Conservation (phyloP, 2,113 vertebrate species). For the Tachuris rubrigastra region DNA sequence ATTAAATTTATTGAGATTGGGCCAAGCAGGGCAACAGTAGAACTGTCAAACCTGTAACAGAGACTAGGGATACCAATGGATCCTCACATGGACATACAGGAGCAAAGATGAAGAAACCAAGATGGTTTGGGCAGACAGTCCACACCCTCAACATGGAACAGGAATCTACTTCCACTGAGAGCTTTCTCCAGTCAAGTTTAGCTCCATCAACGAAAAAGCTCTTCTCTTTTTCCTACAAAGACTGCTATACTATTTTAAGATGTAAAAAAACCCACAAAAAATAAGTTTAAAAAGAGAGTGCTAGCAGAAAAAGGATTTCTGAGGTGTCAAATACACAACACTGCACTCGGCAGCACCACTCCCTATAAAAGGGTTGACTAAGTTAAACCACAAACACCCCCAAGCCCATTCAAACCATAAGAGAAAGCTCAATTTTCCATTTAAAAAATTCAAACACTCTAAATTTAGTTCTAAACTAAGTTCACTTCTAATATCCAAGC, state of each 20-base stretch:
- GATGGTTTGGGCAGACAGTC: background rate
- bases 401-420: constrained; percentile 30
- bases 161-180: background rate
- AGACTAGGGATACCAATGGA: background rate
- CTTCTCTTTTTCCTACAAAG: background rate
- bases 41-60: background rate
- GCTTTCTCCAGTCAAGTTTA: background rate
- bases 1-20: background rate
- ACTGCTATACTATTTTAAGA: background rate
- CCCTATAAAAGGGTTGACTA: constrained; percentile 31
- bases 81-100: accelerated
- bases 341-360: constrained; percentile 27
- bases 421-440: constrained; percentile 8
- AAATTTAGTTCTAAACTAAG: background rate
- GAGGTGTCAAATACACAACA: constrained; percentile 51
- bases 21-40: background rate
- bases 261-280: background rate
- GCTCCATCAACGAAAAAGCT: background rate
- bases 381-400: constrained; percentile 50
- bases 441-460: background rate
- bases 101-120: background rate
- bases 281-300: background rate
- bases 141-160: accelerated
- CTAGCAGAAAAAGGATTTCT: background rate
- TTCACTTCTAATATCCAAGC: background rate